phyloP scores from a whole-genome alignment of 92 coral and sea anemone genomes.

The Phenganax stokvisi region DNA sequence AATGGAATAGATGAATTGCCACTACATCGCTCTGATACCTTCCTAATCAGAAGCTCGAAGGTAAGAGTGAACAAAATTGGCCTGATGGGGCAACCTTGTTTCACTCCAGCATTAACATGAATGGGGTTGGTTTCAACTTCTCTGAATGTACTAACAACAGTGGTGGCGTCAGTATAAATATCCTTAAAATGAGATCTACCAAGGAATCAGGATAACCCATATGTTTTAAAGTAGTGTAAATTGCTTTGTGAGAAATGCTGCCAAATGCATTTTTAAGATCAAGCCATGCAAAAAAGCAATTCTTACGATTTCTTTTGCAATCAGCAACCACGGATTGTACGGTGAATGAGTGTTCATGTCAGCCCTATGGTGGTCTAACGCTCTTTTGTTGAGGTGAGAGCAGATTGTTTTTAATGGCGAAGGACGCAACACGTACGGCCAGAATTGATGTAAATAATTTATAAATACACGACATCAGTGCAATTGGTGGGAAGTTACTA shows the following conservation, averaged over 20 bases:
- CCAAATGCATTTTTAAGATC: constrained; percentile 22
- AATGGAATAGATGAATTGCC: too few species aligned
- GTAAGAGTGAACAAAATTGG: neutral
- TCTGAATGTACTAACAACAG: neutral
- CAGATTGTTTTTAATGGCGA: neutral
- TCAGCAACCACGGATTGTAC: neutral
- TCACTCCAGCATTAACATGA: neutral
- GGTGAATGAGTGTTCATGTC: constrained; percentile 10
- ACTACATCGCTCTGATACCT: too few species aligned
- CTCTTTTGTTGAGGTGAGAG: neutral
- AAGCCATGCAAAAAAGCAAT: constrained; percentile 6
- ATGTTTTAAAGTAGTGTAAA: neutral
- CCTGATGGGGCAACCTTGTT: neutral
- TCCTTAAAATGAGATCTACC: neutral
- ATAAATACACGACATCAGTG: constrained; percentile 23
- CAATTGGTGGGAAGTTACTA: constrained; percentile 21
- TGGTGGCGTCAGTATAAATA: constrained; percentile 1
- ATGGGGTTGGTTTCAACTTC: neutral
- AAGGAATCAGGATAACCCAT: neutral
- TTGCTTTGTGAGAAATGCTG: constrained; percentile 1
- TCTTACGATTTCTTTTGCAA: neutral
- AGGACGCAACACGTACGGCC: neutral
- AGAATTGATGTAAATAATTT: neutral
- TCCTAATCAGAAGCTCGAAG: too few species aligned
- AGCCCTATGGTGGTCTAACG: constrained; percentile 2